Conservation (phyloP, 2,113 vertebrate species). For the Todiramphus saurophagus region DNA sequence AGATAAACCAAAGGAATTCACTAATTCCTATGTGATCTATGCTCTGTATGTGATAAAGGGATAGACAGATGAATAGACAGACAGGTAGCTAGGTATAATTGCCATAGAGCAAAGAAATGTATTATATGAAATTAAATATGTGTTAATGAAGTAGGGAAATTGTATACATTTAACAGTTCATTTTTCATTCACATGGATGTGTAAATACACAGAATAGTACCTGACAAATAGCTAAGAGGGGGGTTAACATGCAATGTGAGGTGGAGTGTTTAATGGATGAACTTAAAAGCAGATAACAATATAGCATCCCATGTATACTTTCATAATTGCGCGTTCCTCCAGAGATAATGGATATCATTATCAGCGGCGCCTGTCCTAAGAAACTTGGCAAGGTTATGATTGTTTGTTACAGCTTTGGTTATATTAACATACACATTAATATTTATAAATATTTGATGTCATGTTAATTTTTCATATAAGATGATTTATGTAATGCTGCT, state of each 20-base stretch:
- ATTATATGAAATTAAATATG: not conserved
- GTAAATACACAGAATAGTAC: constrained; percentile 28
- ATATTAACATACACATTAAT: constrained; percentile 90
- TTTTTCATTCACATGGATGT: not conserved
- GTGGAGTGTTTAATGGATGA: constrained; percentile 72
- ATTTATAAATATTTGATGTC: constrained; percentile 90
- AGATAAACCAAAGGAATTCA: not conserved
- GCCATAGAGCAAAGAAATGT: not conserved
- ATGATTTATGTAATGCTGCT: constrained; percentile 82
- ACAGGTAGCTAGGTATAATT: not conserved
- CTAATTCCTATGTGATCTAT: not conserved
- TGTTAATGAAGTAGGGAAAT: not conserved
- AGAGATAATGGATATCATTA: constrained; percentile 88
- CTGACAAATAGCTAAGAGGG: constrained; percentile 33
- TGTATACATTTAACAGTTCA: not conserved
- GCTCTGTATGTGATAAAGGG: not conserved
- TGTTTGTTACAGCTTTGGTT: constrained; percentile 85
- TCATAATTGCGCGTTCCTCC: constrained; percentile 76
- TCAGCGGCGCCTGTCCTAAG: constrained; percentile 82
- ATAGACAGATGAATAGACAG: not conserved
- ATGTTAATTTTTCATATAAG: constrained; percentile 88
- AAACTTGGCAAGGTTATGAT: constrained; percentile 85
- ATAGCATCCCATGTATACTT: constrained; percentile 74
- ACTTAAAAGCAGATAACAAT: constrained; percentile 77
- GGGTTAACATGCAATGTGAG: constrained; percentile 65